phyloP scores from a whole-genome alignment of 2,888 invertebrate genomes.

The Chironomus riparius region DNA sequence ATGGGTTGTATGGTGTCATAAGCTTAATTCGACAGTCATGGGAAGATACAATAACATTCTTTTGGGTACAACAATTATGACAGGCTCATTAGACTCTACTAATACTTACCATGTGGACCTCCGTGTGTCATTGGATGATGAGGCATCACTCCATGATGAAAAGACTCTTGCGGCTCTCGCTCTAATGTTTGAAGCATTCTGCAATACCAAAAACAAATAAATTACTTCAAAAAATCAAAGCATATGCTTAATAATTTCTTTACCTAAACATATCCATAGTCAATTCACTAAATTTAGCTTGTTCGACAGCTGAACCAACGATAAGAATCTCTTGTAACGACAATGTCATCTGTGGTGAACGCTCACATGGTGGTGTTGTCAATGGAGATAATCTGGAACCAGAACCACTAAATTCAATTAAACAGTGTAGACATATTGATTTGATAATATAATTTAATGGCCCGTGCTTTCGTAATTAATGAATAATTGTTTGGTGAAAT shows the following conservation, averaged over 20 bases:
- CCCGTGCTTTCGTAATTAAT: slow-evolving; percentile 44
- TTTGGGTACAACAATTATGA: too few species aligned
- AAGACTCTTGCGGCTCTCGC: slow-evolving; percentile 78
- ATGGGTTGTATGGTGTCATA: too few species aligned
- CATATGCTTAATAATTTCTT: slow-evolving; percentile 19
- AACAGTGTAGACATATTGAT: slow-evolving; percentile 41
- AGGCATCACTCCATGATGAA: slow-evolving; percentile 40
- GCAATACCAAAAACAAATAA: not conserved
- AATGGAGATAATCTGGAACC: slow-evolving; percentile 65
- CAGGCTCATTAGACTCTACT: too few species aligned
- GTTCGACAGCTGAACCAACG: slow-evolving; percentile 85
- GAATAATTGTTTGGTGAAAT: not conserved
- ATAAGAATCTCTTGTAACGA: slow-evolving; percentile 89
- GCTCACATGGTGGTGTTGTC: slow-evolving; percentile 80
- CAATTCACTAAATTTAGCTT: slow-evolving; percentile 92
- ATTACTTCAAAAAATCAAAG: not conserved
- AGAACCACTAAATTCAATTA: slow-evolving; percentile 41
- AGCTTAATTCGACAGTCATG: too few species aligned
- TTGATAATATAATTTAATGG: slow-evolving; percentile 39
- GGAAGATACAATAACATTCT: too few species aligned
- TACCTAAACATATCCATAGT: slow-evolving; percentile 90
- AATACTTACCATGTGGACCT: slow-evolving; percentile 48
- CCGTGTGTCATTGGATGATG: slow-evolving; percentile 44
- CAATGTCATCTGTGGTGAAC: slow-evolving; percentile 75
- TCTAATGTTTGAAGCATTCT: slow-evolving; percentile 92